phyloP scores from a whole-genome alignment of 2,113 vertebrate genomes.

The Megaceryle torquata region DNA sequence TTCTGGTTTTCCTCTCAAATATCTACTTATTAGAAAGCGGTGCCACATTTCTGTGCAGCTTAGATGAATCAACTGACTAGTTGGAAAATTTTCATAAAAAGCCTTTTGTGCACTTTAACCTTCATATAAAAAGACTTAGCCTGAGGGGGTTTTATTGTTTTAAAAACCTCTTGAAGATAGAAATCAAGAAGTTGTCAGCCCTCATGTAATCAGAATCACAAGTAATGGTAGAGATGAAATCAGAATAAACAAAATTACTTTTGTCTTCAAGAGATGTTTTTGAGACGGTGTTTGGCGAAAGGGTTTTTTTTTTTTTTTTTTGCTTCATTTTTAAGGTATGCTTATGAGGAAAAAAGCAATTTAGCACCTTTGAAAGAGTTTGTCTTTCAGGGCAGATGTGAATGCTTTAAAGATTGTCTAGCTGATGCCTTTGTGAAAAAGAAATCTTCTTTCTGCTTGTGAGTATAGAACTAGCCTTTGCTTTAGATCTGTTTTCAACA shows the following conservation, averaged over 20 bases:
- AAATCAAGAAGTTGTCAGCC: neutral
- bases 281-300: rapidly evolving
- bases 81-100: neutral
- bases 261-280: neutral
- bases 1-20: neutral
- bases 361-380: neutral
- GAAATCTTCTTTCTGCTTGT: neutral
- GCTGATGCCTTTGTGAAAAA: neutral
- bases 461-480: neutral
- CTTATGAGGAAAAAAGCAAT: neutral
- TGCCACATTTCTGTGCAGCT: neutral
- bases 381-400: neutral
- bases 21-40: neutral
- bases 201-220: neutral
- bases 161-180: slow-evolving; percentile 1
- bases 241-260: neutral
- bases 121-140: neutral
- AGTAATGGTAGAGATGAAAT: neutral
- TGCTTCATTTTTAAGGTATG: neutral
- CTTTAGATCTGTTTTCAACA: neutral
- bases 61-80: neutral
- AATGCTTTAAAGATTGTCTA: neutral
- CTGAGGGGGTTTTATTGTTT: neutral
- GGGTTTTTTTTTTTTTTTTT: neutral
- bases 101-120: neutral